Base-by-base conservation (phyloP, 2,797 vertebrate species). In the Peromyscus nudipes region DNA sequence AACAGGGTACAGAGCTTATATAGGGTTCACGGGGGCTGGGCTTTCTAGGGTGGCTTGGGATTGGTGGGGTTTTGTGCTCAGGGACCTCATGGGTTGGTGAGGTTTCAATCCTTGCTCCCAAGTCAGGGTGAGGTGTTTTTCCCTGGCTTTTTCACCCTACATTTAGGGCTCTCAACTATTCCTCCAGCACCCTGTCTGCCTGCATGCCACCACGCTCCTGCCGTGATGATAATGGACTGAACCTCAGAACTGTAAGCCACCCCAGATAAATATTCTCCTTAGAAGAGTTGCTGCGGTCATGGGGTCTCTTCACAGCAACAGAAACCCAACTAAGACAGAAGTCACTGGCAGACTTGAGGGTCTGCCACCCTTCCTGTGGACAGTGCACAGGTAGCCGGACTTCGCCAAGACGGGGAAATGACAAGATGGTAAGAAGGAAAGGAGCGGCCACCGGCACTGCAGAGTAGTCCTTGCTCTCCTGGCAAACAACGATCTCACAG, bases 371-470 rank as follows among this genome's bases (percentile, higher is more conserved):
- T 92, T 89, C 25, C 12, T 62, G 76, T 12, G 4, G 29, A 62
- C 8, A 31, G 43, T 6, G 34, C 19, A 69, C 23, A 29, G 1
- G 10, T 6, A 7, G 3, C 31, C 8, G 1, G 8, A 2, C 40
- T 40, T 92, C 31, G 6, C 29, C 8, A 37, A 43, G 25, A 0
- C 7, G 46, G 10, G 3, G 16, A 60, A 73, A 5, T 14, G 37
- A 67, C 0, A 65, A 37, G 2, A 7, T 6, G 31, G 1, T 25
- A 2, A 60, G 79, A 57, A 69, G 37, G 67, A 37, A 52, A 31
- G 76, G 65, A 65, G 57, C 75, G 82, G 34, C 17, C 23, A 5
- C 23, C 9, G 37, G 49, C 1, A 5, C 9, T 23, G 31, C 3
- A 31, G 27, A 87, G 13, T 8, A 83, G 64, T 71, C 75, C 49